Evolutionary conservation across 2,113 vertebrate genomes (phyloP), one percentile per base, ranked within the genome.

Genomic region (Erythrolamprus reginae): DNA sequence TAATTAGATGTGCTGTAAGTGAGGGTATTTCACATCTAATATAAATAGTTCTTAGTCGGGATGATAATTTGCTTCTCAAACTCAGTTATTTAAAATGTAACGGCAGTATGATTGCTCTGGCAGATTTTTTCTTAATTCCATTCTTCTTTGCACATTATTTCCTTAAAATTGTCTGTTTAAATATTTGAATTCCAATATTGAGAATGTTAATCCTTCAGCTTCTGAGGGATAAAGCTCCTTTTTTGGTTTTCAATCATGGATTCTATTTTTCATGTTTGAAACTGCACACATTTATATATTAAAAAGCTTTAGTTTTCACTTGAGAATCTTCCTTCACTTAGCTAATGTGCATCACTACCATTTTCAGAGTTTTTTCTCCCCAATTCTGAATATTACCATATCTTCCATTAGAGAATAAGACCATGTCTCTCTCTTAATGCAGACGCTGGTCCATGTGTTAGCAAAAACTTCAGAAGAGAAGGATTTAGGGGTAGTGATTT

Each of bases 21-120:
- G 51, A 86, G 8, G 8, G 38, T 10, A 28, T 88, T 90, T 91
- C 70, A 55, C 42, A 52, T 13, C 38, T 17, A 7, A 90, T 91
- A 38, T 38, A 88, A 70, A 23, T 47, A 23, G n/a, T 91, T 88
- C 87, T 92, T 33, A 42, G 12, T 55, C 83, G 70, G 33, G 87
- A 92, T 23, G 90, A 82, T 91, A 1, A 82, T 84, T 77, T 90
- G 85, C 70, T 92, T 90, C 91, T 87, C 84, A 50, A 38, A 17
- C 58, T 65, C 1, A 85, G 65, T 77, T 21, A 38, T 70, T 4
- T 38, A 70, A 70, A 77, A n/a, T 51, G 51, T 55, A 58, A 87
- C 56, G 48, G 52, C 56, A 86, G 33, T 86, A 24, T 87, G 77
- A 87, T 15, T 82, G 50, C n/a, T 93, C 93, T 65, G 85, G 82